Conservation (phyloP, 2,797 vertebrate genomes). For the Ambastaia sidthimunki region DNA sequence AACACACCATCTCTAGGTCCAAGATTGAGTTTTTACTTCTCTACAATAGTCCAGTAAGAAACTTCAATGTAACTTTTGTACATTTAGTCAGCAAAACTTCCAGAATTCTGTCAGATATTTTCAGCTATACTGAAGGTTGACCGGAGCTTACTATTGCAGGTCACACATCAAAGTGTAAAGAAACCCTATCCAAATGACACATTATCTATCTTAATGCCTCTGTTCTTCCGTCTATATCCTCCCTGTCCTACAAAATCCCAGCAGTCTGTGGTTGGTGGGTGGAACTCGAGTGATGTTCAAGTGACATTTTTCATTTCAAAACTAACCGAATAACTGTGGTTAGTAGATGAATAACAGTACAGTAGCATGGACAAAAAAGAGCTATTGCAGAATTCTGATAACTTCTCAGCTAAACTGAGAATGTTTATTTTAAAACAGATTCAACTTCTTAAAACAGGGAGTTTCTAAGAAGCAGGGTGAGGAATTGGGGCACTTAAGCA, state of each 20-base stretch:
- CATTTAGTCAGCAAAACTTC: conserved; percentile 24
- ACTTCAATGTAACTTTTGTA: conserved; percentile 25
- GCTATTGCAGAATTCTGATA: background rate
- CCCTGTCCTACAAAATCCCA: conserved; percentile 13
- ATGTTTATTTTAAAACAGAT: background rate
- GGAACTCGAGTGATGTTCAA: conserved; percentile 4
- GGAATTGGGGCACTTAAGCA: conserved; percentile 13
- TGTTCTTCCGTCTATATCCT: conserved; percentile 41
- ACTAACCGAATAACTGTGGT: background rate
- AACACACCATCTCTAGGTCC: conserved; percentile 2
- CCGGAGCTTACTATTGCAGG: conserved; percentile 17
- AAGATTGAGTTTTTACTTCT: conserved; percentile 26
- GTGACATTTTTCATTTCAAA: conserved; percentile 45
- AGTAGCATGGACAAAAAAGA: background rate
- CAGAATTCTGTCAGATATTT: conserved; percentile 14
- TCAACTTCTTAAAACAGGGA: too few species aligned
- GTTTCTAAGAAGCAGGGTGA: too few species aligned
- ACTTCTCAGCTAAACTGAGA: conserved; percentile 29
- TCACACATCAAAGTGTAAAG: conserved; percentile 43
- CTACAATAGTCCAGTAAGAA: conserved; percentile 20
- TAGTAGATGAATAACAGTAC: conserved; percentile 1
- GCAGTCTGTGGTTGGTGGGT: conserved; percentile 20
- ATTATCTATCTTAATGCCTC: conserved; percentile 41
- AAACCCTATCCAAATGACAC: conserved; percentile 48
- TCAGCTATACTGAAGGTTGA: conserved; percentile 25